Base-by-base conservation (phyloP, 2,888 invertebrate genomes). In the Sesamia inferens region DNA sequence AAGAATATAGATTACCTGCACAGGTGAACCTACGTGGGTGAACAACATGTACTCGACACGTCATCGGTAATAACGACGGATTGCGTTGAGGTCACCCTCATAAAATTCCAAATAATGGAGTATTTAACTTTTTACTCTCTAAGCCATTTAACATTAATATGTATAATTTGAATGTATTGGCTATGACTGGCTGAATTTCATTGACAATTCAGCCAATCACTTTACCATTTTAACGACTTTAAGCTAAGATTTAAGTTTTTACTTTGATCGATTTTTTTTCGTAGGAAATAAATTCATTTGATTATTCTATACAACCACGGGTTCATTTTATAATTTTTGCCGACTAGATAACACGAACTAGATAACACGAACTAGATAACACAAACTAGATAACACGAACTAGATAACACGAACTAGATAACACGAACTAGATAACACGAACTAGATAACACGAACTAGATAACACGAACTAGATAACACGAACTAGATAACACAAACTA, bases 91-190 rank as follows among this genome's bases (percentile, higher is more conserved):
- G 57, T 77, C 51, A 55, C 55, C 13, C 24, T 31, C 19, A 79
- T 54, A 22, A 57, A 61, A 65, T 78, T 63, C 19, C 64, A 57
- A 79, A 57, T 57, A 65, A 78, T 48, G 44, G 0, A 19, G 3
- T 8, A 11, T 62, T 78, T 82, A 68, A 79, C 72, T 54, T 79
- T 78, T 71, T 39, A n/a, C 11, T 55, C 42, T 48, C 39, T 19
- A 61, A 78, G 7, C 59, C 44, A 68, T 68, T 65, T 65, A 65
- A 62, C 22, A 71, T 65, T 31, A 48, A 44, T 66, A n/a, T 76
- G 14, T 44, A 22, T 48, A 10, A 63, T 77, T 82, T 67, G 48
- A 61, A 78, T 61, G 11, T 31, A 67, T n/a, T 5, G n/a, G 24
- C n/a, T n/a, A n/a, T n/a, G n/a, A n/a, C n/a, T n/a, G n/a, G n/a